A percentile compares a stretch with the other conserved stretches of the same genome.
These are phyloP conservation scores for Ovis aries DNA, from an alignment of 2,113 vertebrate genomes.

Conservation along the genomic window DNA sequence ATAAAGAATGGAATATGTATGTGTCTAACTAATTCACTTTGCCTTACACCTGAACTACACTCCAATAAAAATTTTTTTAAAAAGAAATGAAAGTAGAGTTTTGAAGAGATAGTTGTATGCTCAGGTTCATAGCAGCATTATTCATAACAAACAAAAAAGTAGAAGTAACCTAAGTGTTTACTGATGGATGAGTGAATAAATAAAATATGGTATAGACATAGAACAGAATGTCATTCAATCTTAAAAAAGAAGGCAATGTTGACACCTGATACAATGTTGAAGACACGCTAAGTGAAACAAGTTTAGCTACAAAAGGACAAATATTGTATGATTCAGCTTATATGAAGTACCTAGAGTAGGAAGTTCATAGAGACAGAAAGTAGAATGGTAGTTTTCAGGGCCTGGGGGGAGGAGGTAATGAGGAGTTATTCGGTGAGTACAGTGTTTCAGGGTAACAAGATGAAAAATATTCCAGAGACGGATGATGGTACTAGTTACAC, in stretches of 20 bases:
- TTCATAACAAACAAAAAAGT: neutral
- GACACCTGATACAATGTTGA: neutral
- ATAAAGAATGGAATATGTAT: neutral
- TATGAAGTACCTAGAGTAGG: neutral
- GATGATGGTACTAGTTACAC: neutral
- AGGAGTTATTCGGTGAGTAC: neutral
- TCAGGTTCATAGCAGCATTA: neutral
- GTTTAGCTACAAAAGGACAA: neutral
- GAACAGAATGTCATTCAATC: neutral
- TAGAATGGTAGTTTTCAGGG: neutral
- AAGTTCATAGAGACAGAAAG: neutral
- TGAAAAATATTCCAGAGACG: neutral
- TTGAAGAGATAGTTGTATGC: neutral
- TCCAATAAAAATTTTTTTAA: neutral
- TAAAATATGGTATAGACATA: neutral
- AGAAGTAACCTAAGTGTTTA: neutral
- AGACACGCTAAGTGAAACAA: neutral
- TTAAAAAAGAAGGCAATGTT: neutral
- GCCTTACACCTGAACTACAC: neutral
- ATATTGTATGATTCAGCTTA: neutral
- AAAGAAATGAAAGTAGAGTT: neutral
- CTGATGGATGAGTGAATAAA: neutral
- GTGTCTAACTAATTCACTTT: neutral
- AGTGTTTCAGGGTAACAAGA: neutral
- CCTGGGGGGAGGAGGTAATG: neutral